These are phyloP conservation scores for Gonatopus flavifemur DNA, from an alignment of 1,140 invertebrate genomes.

Conservation along the genomic window DNA sequence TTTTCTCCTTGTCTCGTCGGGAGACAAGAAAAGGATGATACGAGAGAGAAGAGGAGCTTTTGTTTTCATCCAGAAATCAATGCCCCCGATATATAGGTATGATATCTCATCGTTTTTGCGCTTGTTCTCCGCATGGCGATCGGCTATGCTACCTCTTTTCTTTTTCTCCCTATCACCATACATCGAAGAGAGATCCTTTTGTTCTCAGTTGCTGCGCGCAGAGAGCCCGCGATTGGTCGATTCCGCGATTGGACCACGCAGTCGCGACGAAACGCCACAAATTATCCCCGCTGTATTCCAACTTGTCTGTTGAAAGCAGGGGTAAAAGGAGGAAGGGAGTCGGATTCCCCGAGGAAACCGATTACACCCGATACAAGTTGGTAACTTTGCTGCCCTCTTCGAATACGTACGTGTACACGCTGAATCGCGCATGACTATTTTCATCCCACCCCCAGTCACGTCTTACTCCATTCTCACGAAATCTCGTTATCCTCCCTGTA, in stretches of 20 bases:
- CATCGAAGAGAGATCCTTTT: constrained; percentile 33
- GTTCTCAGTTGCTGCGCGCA: constrained; percentile 36
- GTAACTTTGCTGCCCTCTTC: constrained; percentile 13
- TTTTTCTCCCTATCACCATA: constrained; percentile 17
- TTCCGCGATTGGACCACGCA: constrained; percentile 41
- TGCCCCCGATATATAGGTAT: too few relatives aligned
- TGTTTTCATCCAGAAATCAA: too few relatives aligned
- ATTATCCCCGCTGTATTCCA: constrained; percentile 38
- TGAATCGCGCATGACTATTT: neutral
- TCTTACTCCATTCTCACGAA: neutral
- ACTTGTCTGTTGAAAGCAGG: constrained; percentile 17
- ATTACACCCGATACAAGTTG: constrained; percentile 30
- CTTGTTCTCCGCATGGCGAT: constrained; percentile 24
- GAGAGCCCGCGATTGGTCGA: constrained; percentile 40
- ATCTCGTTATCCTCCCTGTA: constrained; percentile 8
- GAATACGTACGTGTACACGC: constrained; percentile 1
- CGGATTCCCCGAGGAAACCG: constrained; percentile 35
- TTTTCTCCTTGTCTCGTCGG: too few relatives aligned
- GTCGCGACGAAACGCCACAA: constrained; percentile 36
- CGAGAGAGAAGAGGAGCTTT: neutral
- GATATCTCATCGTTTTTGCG: neutral
- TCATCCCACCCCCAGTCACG: neutral
- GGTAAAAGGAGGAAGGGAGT: constrained; percentile 23
- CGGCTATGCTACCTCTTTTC: constrained; percentile 22
- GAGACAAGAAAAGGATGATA: neutral